phyloP scores from a whole-genome alignment of 2,888 invertebrate genomes.

The Phyllotreta cruciferae region DNA sequence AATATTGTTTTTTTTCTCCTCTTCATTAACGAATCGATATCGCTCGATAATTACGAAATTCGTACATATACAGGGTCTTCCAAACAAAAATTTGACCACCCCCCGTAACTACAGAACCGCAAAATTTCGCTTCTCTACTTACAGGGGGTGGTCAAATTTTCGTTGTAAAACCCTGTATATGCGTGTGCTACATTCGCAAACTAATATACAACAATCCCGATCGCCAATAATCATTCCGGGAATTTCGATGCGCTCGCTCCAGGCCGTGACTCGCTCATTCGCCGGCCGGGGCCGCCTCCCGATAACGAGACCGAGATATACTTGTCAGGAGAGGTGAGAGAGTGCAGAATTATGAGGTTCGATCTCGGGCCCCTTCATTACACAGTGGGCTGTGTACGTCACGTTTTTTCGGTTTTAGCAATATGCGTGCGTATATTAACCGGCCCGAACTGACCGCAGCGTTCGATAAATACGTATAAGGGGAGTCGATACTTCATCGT shows the following conservation, averaged over 20 bases:
- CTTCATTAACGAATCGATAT: conserved; percentile 20
- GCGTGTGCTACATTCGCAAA: no score
- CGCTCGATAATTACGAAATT: no score
- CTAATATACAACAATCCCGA: no score
- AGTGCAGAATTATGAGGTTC: conserved; percentile 39
- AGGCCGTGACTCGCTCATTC: conserved; percentile 32
- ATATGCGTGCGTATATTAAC: conserved; percentile 55
- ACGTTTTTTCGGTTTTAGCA: conserved; percentile 55
- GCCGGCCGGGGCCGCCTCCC: conserved; percentile 35
- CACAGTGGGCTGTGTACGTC: conserved; percentile 61
- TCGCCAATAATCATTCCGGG: not conserved
- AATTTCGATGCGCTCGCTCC: conserved; percentile 5
- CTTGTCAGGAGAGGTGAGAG: conserved; percentile 44
- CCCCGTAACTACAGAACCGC: no score
- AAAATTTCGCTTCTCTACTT: no score
- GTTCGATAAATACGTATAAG: conserved; percentile 56
- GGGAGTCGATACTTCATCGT: not conserved
- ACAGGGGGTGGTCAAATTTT: no score
- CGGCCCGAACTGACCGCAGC: conserved; percentile 36
- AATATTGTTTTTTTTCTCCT: conserved; percentile 25
- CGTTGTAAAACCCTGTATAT: no score
- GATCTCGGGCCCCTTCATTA: conserved; percentile 58
- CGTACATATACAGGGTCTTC: no score
- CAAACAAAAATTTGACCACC: no score
- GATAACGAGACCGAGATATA: conserved; percentile 49